These are phyloP conservation scores for Sylvietta virens DNA, from an alignment of 2,113 vertebrate species.

Conservation along the genomic window DNA sequence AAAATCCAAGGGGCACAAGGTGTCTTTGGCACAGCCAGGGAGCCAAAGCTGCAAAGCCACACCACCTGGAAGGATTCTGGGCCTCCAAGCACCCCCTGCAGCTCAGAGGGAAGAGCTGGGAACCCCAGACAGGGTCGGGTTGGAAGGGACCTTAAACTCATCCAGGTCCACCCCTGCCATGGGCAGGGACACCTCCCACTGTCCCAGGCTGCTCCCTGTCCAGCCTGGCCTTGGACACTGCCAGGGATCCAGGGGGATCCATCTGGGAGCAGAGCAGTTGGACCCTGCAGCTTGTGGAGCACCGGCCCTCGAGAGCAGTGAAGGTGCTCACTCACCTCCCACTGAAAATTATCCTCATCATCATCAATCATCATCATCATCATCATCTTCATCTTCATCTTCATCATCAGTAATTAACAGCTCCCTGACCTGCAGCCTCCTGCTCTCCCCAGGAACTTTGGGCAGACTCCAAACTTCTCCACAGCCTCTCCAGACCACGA, in stretches of 20 bases:
- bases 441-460: neutral
- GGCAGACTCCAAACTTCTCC: neutral
- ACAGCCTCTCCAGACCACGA: neutral
- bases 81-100: neutral
- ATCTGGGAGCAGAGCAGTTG: neutral
- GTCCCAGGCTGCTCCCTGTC: neutral
- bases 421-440: neutral
- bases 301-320: neutral
- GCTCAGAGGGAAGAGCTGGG: neutral
- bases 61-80: rapidly evolving
- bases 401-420: neutral
- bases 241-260: neutral
- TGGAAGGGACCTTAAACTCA: neutral
- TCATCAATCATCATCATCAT: neutral
- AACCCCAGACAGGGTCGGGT: neutral
- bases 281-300: neutral
- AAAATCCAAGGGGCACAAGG: neutral
- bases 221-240: neutral
- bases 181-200: neutral
- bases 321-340: neutral
- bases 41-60: neutral
- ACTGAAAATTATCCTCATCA: neutral
- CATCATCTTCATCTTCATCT: neutral
- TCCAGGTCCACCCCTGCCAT: neutral
- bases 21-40: neutral